Conservation (phyloP, 1,140 invertebrate genomes). For the Euglossa dilemma region DNA sequence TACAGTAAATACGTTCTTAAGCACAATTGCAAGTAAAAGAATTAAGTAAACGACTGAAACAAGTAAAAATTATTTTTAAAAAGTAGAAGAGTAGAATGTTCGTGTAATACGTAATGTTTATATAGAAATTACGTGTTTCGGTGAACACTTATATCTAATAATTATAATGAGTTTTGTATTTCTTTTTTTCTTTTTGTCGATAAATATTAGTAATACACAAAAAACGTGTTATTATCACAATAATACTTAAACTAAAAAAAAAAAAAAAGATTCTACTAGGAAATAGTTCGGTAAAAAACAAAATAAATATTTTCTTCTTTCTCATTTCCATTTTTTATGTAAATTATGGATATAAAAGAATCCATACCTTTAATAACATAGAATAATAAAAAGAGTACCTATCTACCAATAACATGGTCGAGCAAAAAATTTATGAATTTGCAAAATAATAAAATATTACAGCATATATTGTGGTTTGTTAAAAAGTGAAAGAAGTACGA, state of each 20-base stretch:
- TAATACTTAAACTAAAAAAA: constrained; percentile 26
- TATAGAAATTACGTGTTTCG: not conserved
- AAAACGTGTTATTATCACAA: constrained; percentile 30
- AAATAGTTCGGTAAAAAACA: constrained; percentile 3
- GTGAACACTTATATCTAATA: not conserved
- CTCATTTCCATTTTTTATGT: constrained; percentile 8
- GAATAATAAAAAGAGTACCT: constrained; percentile 3
- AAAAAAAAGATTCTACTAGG: constrained; percentile 11
- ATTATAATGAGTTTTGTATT: not conserved
- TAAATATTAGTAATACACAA: constrained; percentile 13
- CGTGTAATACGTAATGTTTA: not conserved
- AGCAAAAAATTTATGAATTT: not conserved
- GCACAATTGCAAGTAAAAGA: not conserved
- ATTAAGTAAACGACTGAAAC: not conserved
- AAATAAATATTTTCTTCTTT: constrained; percentile 24
- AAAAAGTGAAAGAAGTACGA: not conserved
- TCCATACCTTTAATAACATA: not conserved
- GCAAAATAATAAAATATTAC: constrained; percentile 22
- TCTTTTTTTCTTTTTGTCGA: not conserved
- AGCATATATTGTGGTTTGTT: not conserved
- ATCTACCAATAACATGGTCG: constrained; percentile 20
- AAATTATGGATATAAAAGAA: constrained; percentile 22
- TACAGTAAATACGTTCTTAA: constrained; percentile 10
- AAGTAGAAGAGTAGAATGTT: not conserved
- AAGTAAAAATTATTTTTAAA: constrained; percentile 1